Evolutionary conservation across 2,888 invertebrate species (phyloP).

Genomic region (Dynastes hyllus): DNA sequence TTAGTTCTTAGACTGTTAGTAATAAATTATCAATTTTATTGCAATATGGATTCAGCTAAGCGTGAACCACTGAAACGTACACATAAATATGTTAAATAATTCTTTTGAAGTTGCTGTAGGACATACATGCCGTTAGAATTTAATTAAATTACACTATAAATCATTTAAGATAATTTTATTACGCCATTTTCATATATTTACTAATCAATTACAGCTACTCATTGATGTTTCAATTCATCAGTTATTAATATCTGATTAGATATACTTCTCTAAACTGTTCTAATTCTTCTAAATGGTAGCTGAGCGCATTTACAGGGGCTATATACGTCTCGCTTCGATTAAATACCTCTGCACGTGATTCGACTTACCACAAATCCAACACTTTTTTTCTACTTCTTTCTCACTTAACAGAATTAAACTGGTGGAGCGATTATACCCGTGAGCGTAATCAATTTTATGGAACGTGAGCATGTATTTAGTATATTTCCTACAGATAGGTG

Average conservation of each 20-base stretch:
- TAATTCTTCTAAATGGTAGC: neutral
- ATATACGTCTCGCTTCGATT: slow-evolving; percentile 3
- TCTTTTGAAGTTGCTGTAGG: neutral
- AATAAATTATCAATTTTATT: no score
- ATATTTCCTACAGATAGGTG: slow-evolving; percentile 7
- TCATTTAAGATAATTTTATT: neutral
- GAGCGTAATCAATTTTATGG: slow-evolving; percentile 27
- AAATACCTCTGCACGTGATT: slow-evolving; percentile 8
- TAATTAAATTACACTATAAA: slow-evolving; percentile 17
- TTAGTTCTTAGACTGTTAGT: neutral
- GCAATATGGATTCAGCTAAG: no score
- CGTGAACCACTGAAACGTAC: no score
- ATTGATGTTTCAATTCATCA: no score
- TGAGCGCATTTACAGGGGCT: neutral
- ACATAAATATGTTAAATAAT: neutral
- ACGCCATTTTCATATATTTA: no score
- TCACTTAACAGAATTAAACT: neutral
- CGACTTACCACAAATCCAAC: neutral
- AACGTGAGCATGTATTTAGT: slow-evolving; percentile 13
- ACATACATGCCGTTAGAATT: neutral
- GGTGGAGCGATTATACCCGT: neutral
- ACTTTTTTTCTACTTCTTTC: neutral
- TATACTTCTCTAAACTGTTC: neutral
- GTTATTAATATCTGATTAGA: no score
- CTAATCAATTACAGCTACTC: no score